These are phyloP conservation scores for Pasiphila rectangulata DNA, from an alignment of 2,888 invertebrate genomes.

Conservation along the genomic window DNA sequence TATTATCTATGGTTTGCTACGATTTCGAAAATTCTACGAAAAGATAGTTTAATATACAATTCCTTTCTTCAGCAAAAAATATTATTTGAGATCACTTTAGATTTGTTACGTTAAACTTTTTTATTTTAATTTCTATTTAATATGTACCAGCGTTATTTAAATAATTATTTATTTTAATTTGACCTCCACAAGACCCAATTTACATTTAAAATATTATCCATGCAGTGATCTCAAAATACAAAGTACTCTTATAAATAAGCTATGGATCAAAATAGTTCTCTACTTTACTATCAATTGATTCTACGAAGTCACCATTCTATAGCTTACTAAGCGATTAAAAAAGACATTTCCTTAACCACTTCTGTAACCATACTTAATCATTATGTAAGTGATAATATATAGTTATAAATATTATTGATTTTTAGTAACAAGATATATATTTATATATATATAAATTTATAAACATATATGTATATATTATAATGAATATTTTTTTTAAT, in stretches of 20 bases:
- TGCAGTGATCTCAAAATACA: slow-evolving; percentile 22
- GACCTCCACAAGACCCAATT: neutral
- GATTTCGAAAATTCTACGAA: slow-evolving; percentile 48
- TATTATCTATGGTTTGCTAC: slow-evolving; percentile 53
- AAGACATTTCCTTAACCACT: neutral
- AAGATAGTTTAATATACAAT: slow-evolving; percentile 56
- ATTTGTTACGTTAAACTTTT: neutral
- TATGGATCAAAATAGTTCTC: slow-evolving; percentile 14
- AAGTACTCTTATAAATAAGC: slow-evolving; percentile 19
- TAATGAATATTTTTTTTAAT: neutral
- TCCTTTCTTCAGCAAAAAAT: slow-evolving; percentile 46
- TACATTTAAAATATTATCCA: neutral
- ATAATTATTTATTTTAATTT: neutral
- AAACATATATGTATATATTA: too few species aligned
- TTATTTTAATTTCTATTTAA: neutral
- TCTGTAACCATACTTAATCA: too few species aligned
- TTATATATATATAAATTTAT: too few species aligned
- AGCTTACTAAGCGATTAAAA: slow-evolving; percentile 13
- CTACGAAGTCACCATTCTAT: slow-evolving; percentile 24
- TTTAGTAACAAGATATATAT: too few species aligned
- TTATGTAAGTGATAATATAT: too few species aligned
- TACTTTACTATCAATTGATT: slow-evolving; percentile 17
- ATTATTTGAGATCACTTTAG: slow-evolving; percentile 34
- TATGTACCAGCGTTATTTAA: too few species aligned
- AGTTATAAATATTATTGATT: too few species aligned